phyloP scores from a whole-genome alignment of 2,797 vertebrate genomes.

The Sardinella longiceps region DNA sequence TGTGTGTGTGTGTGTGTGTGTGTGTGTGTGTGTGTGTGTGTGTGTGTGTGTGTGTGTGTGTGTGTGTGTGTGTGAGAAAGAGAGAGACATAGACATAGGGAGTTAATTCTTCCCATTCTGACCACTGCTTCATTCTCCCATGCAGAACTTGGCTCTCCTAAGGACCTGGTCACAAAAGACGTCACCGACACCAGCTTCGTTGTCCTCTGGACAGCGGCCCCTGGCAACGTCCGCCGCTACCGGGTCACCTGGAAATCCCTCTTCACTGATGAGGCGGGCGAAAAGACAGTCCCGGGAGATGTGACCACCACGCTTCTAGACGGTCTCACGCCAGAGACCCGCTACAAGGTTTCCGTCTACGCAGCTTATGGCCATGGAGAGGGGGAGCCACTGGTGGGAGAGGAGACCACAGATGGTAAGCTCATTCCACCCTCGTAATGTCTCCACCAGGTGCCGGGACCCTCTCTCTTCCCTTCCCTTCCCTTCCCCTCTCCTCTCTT shows the following conservation, averaged over 20 bases:
- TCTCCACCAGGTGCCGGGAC: slow-evolving; percentile 45
- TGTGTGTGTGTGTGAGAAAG: too few relatives aligned
- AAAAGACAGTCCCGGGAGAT: slow-evolving; percentile 83
- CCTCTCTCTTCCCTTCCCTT: too few relatives aligned
- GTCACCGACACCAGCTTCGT: slow-evolving; percentile 91
- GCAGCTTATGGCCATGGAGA: slow-evolving; percentile 88
- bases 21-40: too few relatives aligned
- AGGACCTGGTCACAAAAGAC: slow-evolving; percentile 86
- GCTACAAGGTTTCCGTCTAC: slow-evolving; percentile 90
- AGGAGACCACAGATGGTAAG: slow-evolving; percentile 93
- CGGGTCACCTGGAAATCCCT: slow-evolving; percentile 90
- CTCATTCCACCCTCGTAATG: slow-evolving; percentile 56
- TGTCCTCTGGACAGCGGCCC: slow-evolving; percentile 88
- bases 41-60: too few relatives aligned
- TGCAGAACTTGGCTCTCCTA: slow-evolving; percentile 90
- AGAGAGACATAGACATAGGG: not conserved
- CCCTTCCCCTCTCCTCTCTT: slow-evolving; percentile 1
- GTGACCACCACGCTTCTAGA: slow-evolving; percentile 83
- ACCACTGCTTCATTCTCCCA: slow-evolving; percentile 23
- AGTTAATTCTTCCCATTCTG: slow-evolving; percentile 16
- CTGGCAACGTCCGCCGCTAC: slow-evolving; percentile 88
- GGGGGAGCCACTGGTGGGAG: slow-evolving; percentile 85
- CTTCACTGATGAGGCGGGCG: slow-evolving; percentile 84
- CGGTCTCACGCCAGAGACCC: slow-evolving; percentile 91
- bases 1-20: not conserved